These are phyloP conservation scores for Planiliza haematocheilus DNA, from an alignment of 2,113 vertebrate genomes.

Conservation along the genomic window DNA sequence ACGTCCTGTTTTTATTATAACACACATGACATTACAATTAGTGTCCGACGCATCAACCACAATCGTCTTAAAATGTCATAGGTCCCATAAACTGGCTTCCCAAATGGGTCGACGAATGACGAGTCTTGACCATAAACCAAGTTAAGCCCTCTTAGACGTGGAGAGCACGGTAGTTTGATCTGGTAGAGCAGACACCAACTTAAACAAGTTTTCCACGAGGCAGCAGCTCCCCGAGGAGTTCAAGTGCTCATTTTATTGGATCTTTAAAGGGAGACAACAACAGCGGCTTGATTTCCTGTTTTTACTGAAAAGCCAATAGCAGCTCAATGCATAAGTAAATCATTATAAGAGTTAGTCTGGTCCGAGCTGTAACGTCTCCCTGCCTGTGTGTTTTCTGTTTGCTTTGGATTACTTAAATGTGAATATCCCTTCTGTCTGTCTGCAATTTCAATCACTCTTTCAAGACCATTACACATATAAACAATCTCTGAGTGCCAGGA, in stretches of 20 bases:
- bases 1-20: background rate
- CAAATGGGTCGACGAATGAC: no score
- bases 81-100: background rate
- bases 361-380: constrained; percentile 3
- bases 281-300: constrained; percentile 39
- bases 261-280: constrained; percentile 31
- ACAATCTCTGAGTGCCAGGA: constrained; percentile 19
- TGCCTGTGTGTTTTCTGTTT: constrained; percentile 32
- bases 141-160: background rate
- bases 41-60: background rate
- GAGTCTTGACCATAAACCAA: background rate
- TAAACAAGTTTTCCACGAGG: no score
- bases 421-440: constrained; percentile 27
- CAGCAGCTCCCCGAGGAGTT: no score
- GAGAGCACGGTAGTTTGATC: background rate
- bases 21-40: background rate
- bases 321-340: constrained; percentile 39
- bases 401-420: constrained; percentile 42
- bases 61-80: background rate
- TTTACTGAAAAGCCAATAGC: constrained; percentile 31
- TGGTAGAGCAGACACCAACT: background rate
- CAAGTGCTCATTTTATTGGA: constrained; percentile 1
- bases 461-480: constrained; percentile 41
- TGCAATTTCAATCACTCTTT: constrained; percentile 39
- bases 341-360: constrained; percentile 8